Conservation (phyloP, 2,797 vertebrate species). For the Hippoglossus hippoglossus region DNA sequence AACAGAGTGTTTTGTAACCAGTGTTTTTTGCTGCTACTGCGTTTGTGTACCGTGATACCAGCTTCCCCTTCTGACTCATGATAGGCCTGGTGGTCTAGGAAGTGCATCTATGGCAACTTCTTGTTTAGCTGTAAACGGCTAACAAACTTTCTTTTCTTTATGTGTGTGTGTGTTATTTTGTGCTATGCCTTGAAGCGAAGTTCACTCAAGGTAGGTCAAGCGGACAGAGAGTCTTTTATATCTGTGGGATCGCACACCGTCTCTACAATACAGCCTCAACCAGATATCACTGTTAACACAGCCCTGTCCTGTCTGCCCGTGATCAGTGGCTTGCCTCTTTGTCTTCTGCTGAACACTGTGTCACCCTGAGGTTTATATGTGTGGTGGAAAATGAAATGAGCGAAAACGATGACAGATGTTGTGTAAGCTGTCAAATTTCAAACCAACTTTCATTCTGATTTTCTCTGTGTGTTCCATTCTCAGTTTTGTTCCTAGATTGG, state of each 20-base stretch:
- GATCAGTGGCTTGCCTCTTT: conserved; percentile 66
- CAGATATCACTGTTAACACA: conserved; percentile 51
- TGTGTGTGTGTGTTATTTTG: conserved; percentile 77
- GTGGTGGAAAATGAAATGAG: conserved; percentile 3
- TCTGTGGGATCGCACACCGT: conserved; percentile 77
- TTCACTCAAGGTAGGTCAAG: conserved; percentile 87
- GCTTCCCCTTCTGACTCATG: conserved; percentile 48
- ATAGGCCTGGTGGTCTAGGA: conserved; percentile 52
- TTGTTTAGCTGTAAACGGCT: conserved; percentile 75
- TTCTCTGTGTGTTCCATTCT: neutral
- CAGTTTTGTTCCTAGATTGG: neutral
- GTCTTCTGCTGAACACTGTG: conserved; percentile 40
- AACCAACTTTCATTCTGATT: neutral
- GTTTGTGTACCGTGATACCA: conserved; percentile 28
- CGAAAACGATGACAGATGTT: no score
- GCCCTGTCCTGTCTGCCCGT: conserved; percentile 67
- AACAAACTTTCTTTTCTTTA: conserved; percentile 67
- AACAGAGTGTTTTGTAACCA: neutral
- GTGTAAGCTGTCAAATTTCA: no score
- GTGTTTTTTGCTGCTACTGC: conserved; percentile 23
- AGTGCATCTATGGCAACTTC: conserved; percentile 64
- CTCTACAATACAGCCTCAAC: conserved; percentile 22
- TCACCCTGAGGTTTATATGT: conserved; percentile 36
- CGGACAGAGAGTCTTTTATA: conserved; percentile 64
- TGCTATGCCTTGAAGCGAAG: conserved; percentile 86